Evolutionary conservation across 2,113 vertebrate genomes (phyloP).

Genomic region (Desmodus rotundus): DNA sequence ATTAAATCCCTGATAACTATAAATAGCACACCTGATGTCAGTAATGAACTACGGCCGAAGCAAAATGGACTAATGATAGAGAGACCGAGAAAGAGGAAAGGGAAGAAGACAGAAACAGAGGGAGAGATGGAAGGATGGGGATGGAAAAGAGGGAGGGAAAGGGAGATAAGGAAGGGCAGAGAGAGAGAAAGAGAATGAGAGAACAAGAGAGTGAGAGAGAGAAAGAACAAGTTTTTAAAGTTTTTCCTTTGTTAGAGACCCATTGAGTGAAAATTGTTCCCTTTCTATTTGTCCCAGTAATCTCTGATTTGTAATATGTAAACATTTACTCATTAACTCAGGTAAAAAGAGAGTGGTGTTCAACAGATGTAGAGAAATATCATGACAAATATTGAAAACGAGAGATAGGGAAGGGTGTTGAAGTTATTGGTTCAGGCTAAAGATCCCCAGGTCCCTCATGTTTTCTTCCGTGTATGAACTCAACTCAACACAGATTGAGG

Average conservation of each 20-base stretch:
- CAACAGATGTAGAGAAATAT: background rate
- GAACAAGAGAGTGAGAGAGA: too few relatives aligned
- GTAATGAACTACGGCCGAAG: background rate
- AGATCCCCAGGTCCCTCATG: rapidly evolving
- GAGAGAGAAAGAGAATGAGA: background rate
- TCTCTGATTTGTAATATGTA: background rate
- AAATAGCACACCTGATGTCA: background rate
- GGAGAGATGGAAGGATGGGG: too few relatives aligned
- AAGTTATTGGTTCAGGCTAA: background rate
- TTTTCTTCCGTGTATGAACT: background rate
- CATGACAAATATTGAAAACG: background rate
- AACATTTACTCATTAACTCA: background rate
- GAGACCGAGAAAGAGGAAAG: background rate
- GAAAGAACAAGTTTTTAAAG: background rate
- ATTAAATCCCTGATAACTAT: background rate
- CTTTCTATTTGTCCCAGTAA: background rate
- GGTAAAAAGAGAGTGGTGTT: background rate
- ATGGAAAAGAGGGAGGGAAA: rapidly evolving
- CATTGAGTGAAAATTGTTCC: background rate
- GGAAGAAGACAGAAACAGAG: too few relatives aligned
- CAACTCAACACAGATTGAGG: background rate
- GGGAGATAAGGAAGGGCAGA: background rate
- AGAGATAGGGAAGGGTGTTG: background rate
- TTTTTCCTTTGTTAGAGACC: background rate
- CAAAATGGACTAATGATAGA: background rate